Conservation (phyloP, 1,140 invertebrate species). For the Venturia canescens region DNA sequence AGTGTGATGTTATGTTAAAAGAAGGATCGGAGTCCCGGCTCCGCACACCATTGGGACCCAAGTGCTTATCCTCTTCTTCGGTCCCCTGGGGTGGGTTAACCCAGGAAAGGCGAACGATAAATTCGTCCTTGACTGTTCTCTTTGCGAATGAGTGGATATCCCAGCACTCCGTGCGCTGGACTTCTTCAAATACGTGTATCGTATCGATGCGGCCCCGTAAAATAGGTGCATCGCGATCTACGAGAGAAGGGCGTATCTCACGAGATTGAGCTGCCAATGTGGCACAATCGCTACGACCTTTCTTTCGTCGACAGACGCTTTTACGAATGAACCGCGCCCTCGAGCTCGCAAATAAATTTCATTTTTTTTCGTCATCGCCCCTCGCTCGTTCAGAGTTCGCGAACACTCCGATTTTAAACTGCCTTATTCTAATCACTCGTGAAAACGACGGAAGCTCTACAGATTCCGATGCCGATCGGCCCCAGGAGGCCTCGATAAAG, state of each 20-base stretch:
- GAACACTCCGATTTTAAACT: neutral
- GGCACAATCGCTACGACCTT: neutral
- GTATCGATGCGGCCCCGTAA: neutral
- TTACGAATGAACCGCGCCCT: neutral
- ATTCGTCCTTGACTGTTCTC: conserved; percentile 52
- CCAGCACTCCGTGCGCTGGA: neutral
- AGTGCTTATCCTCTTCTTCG: neutral
- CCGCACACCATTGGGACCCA: neutral
- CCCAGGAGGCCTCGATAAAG: neutral
- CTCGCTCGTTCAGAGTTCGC: neutral
- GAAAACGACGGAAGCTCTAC: conserved; percentile 33
- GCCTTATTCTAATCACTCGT: neutral
- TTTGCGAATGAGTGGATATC: neutral
- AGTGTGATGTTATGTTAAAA: conserved; percentile 54
- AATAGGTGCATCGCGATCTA: neutral
- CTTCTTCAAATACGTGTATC: neutral
- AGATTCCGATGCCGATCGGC: neutral
- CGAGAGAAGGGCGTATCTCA: neutral
- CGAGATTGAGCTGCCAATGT: neutral
- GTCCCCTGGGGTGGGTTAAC: conserved; percentile 23
- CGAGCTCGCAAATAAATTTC: conserved; percentile 16
- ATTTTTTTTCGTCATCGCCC: neutral
- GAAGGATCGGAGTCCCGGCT: conserved; percentile 23
- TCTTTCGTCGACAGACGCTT: neutral
- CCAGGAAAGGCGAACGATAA: conserved; percentile 47